Evolutionary conservation across 2,797 vertebrate species (phyloP).

Genomic region (Smutsia temminckii): DNA sequence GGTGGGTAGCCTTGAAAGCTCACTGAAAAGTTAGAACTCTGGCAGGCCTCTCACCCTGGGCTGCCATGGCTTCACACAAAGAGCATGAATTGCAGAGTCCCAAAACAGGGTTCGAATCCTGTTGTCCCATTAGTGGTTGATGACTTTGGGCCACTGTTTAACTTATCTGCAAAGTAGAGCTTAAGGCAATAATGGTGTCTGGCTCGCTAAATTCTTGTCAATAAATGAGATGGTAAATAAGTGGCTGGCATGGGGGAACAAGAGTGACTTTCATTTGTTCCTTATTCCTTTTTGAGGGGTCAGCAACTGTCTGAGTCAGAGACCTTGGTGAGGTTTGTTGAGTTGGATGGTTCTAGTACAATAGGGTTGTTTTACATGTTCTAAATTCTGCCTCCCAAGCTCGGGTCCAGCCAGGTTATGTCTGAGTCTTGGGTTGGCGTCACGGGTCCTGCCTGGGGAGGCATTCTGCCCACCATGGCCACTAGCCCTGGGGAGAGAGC

Average conservation of each 20-base stretch:
- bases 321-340: background rate
- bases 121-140: background rate
- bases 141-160: background rate
- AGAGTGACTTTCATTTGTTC: background rate
- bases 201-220: background rate
- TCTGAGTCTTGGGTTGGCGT: background rate
- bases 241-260: background rate
- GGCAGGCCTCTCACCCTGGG: background rate
- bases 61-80: background rate
- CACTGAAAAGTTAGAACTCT: background rate
- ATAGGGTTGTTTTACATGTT: background rate
- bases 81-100: accelerated
- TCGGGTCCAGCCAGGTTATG: background rate
- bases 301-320: background rate
- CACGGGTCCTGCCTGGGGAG: background rate
- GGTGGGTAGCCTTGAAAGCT: background rate
- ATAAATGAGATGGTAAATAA: accelerated
- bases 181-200: background rate
- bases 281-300: background rate
- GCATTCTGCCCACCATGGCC: background rate
- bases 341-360: background rate
- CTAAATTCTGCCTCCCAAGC: background rate
- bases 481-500: background rate
- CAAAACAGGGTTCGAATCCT: background rate
- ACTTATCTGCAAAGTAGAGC: background rate